Evolutionary conservation across 2,797 vertebrate species (phyloP).

Genomic region (Sparidentex hasta): DNA sequence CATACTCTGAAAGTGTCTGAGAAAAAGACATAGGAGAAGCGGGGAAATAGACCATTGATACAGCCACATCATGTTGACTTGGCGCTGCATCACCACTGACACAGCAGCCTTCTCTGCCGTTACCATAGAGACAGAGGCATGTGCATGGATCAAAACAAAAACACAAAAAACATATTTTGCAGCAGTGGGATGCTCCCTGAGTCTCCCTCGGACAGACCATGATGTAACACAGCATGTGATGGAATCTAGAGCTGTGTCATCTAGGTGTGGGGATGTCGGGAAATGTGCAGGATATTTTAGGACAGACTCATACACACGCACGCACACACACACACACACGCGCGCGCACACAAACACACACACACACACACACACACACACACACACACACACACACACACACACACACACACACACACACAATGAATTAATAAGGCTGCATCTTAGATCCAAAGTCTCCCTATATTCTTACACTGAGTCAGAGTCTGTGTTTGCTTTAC

Average conservation of each 20-base stretch:
- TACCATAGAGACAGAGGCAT: slow-evolving; percentile 60
- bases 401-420: slow-evolving; percentile 2
- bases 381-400: slow-evolving; percentile 2
- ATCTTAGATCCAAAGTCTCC: background rate
- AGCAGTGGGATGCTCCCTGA: slow-evolving; percentile 59
- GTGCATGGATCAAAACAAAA: slow-evolving; percentile 73
- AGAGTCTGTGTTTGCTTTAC: background rate
- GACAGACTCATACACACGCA: slow-evolving; percentile 36
- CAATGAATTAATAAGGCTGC: background rate
- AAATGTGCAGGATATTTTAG: slow-evolving; percentile 71
- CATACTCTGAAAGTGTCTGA: slow-evolving; percentile 21
- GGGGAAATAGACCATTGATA: slow-evolving; percentile 45
- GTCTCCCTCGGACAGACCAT: slow-evolving; percentile 65
- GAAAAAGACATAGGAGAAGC: slow-evolving; percentile 9
- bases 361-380: slow-evolving; percentile 2
- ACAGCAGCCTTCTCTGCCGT: slow-evolving; percentile 56
- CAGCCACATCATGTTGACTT: slow-evolving; percentile 59
- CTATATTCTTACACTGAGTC: background rate
- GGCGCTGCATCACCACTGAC: slow-evolving; percentile 60
- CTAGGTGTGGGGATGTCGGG: slow-evolving; percentile 76
- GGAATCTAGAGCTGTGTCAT: slow-evolving; percentile 79
- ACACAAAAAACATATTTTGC: slow-evolving; percentile 65
- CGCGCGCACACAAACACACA: slow-evolving; percentile 13
- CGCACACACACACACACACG: slow-evolving; percentile 18
- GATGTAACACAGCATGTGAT: slow-evolving; percentile 71